These are phyloP conservation scores for Pollenia griseotomentosa DNA, from an alignment of 2,888 invertebrate species.

Conservation along the genomic window DNA sequence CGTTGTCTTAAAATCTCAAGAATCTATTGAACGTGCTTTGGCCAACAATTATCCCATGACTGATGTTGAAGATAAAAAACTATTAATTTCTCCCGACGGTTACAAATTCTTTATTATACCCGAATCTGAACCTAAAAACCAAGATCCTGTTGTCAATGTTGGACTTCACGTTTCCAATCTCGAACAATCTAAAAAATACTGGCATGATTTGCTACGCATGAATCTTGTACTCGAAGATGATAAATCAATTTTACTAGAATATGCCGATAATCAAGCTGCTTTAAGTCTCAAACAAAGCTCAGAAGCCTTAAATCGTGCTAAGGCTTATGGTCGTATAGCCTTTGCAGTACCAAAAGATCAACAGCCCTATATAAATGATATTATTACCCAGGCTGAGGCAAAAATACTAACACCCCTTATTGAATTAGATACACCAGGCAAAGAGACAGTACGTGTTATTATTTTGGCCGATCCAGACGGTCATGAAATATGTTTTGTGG, in stretches of 20 bases:
- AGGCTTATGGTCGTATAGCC: slow-evolving; percentile 97
- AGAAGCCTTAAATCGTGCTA: slow-evolving; percentile 90
- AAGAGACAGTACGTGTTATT: slow-evolving; percentile 97
- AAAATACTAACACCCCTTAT: slow-evolving; percentile 95
- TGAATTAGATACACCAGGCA: slow-evolving; percentile 98
- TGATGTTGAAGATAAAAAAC: slow-evolving; percentile 86
- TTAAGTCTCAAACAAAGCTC: slow-evolving; percentile 87
- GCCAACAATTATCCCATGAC: slow-evolving; percentile 89
- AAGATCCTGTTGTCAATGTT: slow-evolving; percentile 93
- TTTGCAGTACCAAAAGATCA: slow-evolving; percentile 93
- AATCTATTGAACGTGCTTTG: slow-evolving; percentile 90
- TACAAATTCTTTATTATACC: slow-evolving; percentile 93
- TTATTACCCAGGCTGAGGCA: slow-evolving; percentile 88
- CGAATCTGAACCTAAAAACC: slow-evolving; percentile 88
- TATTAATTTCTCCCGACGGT: slow-evolving; percentile 95
- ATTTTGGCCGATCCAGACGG: slow-evolving; percentile 98
- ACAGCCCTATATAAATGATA: slow-evolving; percentile 90
- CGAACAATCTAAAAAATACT: slow-evolving; percentile 91
- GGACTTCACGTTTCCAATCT: slow-evolving; percentile 91
- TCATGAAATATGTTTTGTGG: slow-evolving; percentile 99
- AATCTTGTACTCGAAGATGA: slow-evolving; percentile 88
- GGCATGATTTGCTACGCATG: slow-evolving; percentile 92
- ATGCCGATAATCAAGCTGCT: slow-evolving; percentile 89
- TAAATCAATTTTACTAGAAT: slow-evolving; percentile 88
- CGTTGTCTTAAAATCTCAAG: slow-evolving; percentile 92